Evolutionary conservation across 30 jellyfish, hydroid and myxozoan species (phyloP), one percentile per base, ranked within the genome.

Genomic region (Aurelia sp.): DNA sequence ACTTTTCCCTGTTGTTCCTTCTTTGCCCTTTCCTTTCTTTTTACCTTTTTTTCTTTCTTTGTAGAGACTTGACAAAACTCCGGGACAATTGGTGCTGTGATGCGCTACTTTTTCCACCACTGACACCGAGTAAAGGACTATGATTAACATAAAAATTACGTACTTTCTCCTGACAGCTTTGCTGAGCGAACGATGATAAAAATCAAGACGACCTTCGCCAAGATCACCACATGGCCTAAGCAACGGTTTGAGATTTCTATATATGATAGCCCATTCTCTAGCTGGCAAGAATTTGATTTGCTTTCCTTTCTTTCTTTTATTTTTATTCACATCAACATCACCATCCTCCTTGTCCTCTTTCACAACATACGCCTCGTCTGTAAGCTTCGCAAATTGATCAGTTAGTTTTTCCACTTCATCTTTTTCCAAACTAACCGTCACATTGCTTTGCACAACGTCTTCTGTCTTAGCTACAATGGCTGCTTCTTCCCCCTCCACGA

Each of bases 201-300:
- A 84, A 16, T 84, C 93, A 6, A 84, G 82, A 10, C 93, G 87
- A 15, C 93, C 93, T 62, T 73, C 87, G 0, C 93, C 93, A 22
- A 84, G 79, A 22, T 84, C 84, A n/a, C 93, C 93, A 73, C 93
- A 84, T 27, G 93, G 93, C 73, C 93, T 73, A 13, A 84, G 82
- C 66, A 84, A 77, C 22, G 78, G 88, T 61, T 84, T 84, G 82
- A 84, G 79, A 61, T 84, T 84, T 18, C 93, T 66, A 35, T 84
- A 84, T 18, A 84, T 84, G 35, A 84, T 72, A 21, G 93, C 93
- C 93, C 93, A 84, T 59, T 84, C 87, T 33, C 93, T 73, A 27
- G 93, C 93, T 13, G 93, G 93, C 20, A 84, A 76, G 47, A 74
- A 69, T 66, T 48, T 67, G 11, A 86, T 86, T 47, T 52, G 63